phyloP scores from a whole-genome alignment of 1,140 invertebrate genomes.

The Rhyzopertha dominica region DNA sequence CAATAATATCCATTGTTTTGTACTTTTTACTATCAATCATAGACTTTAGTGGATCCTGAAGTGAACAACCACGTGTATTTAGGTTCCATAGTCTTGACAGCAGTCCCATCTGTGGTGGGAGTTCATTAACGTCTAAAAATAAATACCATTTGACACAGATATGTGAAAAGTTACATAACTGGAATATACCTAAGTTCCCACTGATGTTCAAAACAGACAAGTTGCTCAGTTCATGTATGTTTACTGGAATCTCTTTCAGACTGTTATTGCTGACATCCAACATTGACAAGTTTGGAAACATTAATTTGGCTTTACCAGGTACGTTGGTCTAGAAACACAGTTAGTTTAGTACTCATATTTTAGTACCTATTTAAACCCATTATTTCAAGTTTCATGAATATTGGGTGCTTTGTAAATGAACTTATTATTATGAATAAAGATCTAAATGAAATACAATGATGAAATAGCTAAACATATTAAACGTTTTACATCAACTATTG shows the following conservation, averaged over 20 bases:
- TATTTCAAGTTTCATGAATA: too few species aligned
- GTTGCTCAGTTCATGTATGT: slow-evolving; percentile 80
- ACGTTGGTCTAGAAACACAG: too few species aligned
- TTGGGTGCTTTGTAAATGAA: too few species aligned
- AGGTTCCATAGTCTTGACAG: slow-evolving; percentile 92
- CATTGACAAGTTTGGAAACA: slow-evolving; percentile 94
- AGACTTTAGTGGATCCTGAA: slow-evolving; percentile 84
- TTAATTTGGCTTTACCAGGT: slow-evolving; percentile 61
- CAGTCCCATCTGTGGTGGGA: slow-evolving; percentile 93
- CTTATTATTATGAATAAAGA: too few species aligned
- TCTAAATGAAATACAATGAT: too few species aligned
- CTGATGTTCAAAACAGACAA: slow-evolving; percentile 92
- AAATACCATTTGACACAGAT: slow-evolving; percentile 11
- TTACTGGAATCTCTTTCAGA: slow-evolving; percentile 72
- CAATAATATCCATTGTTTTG: slow-evolving; percentile 95
- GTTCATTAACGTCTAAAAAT: slow-evolving; percentile 66
- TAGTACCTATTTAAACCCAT: too few species aligned
- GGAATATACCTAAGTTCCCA: slow-evolving; percentile 67
- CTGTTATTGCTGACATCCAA: slow-evolving; percentile 90
- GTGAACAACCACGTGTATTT: slow-evolving; percentile 83
- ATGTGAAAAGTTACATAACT: neutral
- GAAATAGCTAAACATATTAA: too few species aligned
- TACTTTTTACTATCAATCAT: slow-evolving; percentile 91
- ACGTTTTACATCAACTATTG: too few species aligned
- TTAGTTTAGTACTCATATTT: too few species aligned